Evolutionary conservation across 2,113 vertebrate species (phyloP).

Genomic region (Prionailurus bengalensis): DNA sequence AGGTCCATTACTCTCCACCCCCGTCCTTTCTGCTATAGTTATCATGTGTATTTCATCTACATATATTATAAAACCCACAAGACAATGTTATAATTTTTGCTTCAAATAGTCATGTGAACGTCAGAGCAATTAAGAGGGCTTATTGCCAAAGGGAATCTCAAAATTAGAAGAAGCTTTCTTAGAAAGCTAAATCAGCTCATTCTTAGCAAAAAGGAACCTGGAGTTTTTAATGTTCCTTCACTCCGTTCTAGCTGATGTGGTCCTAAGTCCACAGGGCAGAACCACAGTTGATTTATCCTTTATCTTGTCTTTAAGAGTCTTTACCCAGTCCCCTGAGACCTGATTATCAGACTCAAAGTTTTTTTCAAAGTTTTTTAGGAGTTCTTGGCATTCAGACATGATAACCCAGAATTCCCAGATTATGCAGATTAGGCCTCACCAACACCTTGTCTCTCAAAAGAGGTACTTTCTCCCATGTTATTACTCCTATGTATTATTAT

Average conservation of each 20-base stretch:
- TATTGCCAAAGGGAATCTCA: constrained; percentile 71
- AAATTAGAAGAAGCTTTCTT: constrained; percentile 54
- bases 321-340: neutral
- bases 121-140: constrained; percentile 73
- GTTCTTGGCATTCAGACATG: neutral
- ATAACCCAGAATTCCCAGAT: neutral
- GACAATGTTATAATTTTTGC: constrained; percentile 74
- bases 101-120: constrained; percentile 73
- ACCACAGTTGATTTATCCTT: neutral
- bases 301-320: neutral
- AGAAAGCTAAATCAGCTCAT: constrained; percentile 44
- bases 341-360: constrained; percentile 2
- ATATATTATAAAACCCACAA: constrained; percentile 80
- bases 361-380: neutral
- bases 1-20: constrained; percentile 36
- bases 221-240: neutral
- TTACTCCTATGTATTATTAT: neutral
- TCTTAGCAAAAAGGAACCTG: constrained; percentile 29
- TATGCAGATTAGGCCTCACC: neutral
- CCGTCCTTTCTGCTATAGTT: constrained; percentile 66
- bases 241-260: constrained; percentile 24
- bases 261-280: neutral
- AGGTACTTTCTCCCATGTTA: neutral
- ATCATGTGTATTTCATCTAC: constrained; percentile 82
- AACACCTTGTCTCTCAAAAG: neutral